phyloP scores from a whole-genome alignment of 2,113 vertebrate genomes.

The Plotosus lineatus region DNA sequence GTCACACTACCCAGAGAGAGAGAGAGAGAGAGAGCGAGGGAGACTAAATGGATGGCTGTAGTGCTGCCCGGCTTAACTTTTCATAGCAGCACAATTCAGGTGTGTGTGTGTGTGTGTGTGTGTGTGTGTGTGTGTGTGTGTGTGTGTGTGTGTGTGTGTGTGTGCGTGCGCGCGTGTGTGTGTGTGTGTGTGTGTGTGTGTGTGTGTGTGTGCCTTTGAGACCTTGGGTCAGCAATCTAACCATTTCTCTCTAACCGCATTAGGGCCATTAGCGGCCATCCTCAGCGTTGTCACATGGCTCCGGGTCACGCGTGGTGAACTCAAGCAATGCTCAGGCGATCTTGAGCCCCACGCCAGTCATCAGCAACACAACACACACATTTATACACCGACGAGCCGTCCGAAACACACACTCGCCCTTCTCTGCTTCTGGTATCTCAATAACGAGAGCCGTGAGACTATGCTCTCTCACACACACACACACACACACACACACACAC shows the following conservation, averaged over 20 bases:
- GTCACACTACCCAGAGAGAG: slow-evolving; percentile 61
- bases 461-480: neutral
- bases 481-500: neutral
- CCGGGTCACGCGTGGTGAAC: slow-evolving; percentile 66
- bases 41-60: slow-evolving; percentile 7
- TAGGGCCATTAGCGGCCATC: slow-evolving; percentile 72
- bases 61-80: slow-evolving; percentile 39
- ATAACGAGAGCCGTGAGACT: neutral
- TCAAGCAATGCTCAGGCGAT: slow-evolving; percentile 62
- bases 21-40: neutral
- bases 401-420: neutral
- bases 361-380: slow-evolving; percentile 10
- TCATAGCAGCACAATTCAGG: neutral
- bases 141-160: slow-evolving; percentile 5
- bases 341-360: slow-evolving; percentile 43
- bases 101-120: slow-evolving; percentile 21
- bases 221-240: slow-evolving; percentile 72
- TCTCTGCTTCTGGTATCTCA: neutral
- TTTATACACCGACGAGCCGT: neutral
- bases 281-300: slow-evolving; percentile 72
- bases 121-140: slow-evolving; percentile 29
- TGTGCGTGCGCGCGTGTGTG: slow-evolving; percentile 10
- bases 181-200: slow-evolving; percentile 34
- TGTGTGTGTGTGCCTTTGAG: slow-evolving; percentile 48
- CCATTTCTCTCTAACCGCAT: slow-evolving; percentile 73